phyloP scores from a whole-genome alignment of 2,797 vertebrate species.

The Darevskia nairensis region DNA sequence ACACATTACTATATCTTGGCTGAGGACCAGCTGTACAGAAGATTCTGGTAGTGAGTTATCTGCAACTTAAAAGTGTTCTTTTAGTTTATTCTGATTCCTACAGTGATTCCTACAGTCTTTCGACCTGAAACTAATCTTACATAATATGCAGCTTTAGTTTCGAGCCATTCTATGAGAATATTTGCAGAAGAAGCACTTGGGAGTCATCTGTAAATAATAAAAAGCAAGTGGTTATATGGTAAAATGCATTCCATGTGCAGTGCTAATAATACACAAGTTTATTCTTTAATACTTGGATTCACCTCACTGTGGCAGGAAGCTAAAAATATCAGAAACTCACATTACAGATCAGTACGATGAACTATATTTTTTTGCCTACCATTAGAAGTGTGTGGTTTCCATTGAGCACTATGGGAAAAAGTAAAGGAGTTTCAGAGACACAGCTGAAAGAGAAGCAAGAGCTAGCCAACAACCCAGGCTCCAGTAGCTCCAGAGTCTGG shows the following conservation, averaged over 20 bases:
- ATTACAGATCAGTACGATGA: background rate
- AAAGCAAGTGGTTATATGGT: background rate
- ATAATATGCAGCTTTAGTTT: slow-evolving; percentile 7
- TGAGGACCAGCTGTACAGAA: background rate
- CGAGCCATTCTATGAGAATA: background rate
- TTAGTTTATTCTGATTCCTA: background rate
- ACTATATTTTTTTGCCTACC: background rate
- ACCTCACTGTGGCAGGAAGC: slow-evolving; percentile 17
- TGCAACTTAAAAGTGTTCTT: slow-evolving; percentile 19
- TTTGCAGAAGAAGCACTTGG: slow-evolving; percentile 29
- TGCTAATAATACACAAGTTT: background rate
- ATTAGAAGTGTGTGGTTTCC: background rate
- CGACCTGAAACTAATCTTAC: slow-evolving; percentile 2
- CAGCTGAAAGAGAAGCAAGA: background rate
- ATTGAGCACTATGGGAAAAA: background rate
- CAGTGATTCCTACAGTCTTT: background rate
- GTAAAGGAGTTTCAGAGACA: background rate
- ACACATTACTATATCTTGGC: background rate
- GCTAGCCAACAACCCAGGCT: background rate
- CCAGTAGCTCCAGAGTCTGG: too few species aligned
- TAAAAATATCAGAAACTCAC: background rate
- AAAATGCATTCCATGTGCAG: background rate
- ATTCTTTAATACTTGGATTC: background rate
- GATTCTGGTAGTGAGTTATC: slow-evolving; percentile 4
- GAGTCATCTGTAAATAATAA: background rate